Percentiles rank a stretch among this genome's conserved stretches.
Conservation (phyloP, 2,797 vertebrate genomes). For the Pogoniulus pusillus region DNA sequence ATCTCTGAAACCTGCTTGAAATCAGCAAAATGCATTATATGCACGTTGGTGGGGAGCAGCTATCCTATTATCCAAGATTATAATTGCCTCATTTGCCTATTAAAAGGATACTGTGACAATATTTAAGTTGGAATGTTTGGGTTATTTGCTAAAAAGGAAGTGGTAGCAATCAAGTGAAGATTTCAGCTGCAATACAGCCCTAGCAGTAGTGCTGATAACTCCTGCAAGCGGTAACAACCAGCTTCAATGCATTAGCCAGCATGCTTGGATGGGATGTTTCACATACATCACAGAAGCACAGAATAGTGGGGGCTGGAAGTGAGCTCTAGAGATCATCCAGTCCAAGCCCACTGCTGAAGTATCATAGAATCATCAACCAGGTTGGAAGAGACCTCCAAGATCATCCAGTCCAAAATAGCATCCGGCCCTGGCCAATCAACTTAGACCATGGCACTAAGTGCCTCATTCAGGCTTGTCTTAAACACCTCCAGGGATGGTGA, state of each 20-base stretch:
- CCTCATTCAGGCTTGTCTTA: too few species aligned
- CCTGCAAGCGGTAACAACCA: slow-evolving; percentile 29
- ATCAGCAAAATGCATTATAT: background rate
- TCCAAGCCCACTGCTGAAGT: too few species aligned
- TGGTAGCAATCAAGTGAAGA: slow-evolving; percentile 62
- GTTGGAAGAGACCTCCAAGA: too few species aligned
- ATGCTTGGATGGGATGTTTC: background rate
- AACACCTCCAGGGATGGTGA: too few species aligned
- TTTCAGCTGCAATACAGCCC: slow-evolving; percentile 27
- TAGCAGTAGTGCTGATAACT: slow-evolving; percentile 15
- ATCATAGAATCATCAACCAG: too few species aligned
- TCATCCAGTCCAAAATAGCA: too few species aligned
- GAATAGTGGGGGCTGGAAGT: too few species aligned
- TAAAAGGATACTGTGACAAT: slow-evolving; percentile 57
- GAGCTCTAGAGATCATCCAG: too few species aligned
- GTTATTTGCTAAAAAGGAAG: slow-evolving; percentile 67
- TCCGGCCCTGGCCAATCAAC: too few species aligned
- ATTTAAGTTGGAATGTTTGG: slow-evolving; percentile 52
- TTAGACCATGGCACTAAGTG: too few species aligned
- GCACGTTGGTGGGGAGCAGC: slow-evolving; percentile 28
- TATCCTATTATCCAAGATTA: slow-evolving; percentile 48
- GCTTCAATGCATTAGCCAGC: slow-evolving; percentile 18
- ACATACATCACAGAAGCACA: background rate
- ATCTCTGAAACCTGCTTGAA: background rate
- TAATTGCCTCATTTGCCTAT: slow-evolving; percentile 63